Base-by-base conservation (phyloP, 1,140 invertebrate genomes). In the Sarcophaga bullata region DNA sequence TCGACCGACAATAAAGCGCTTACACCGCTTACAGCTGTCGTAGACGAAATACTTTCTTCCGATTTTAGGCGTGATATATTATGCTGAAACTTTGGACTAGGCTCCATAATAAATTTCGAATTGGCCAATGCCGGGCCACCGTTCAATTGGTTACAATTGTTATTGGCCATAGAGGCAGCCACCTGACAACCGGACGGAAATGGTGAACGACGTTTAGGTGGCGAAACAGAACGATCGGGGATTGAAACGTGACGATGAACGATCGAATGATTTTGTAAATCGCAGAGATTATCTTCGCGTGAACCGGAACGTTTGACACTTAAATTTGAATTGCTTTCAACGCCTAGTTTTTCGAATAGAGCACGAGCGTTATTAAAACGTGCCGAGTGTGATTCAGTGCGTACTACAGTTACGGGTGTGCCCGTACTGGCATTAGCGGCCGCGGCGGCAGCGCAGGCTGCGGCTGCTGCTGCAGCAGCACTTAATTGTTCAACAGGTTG, bases 311-410 rank as follows among this genome's bases (percentile, higher is more conserved):
- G 84, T 11, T 89, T 86, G 0, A 86, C 83, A 73, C 86, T 89
- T 4, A 90, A 85, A 85, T 90, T 93, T 46, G 92, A 90, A 86
- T 94, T 94, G 50, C 85, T 89, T 37, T 88, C 89, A 85, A 95
- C 94, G 37, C 96, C 96, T 82, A 98, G 92, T 87, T 97, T 97
- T 90, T 98, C 97, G 91, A 98, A 98, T 37, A 98, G 92, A 46
- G 97, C 97, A 50, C 96, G 92, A 0, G 97, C 97, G 90, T 95
- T 97, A 88, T 98, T 98, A 90, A 98, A 98, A 76, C 97, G 91
- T 17, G 96, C 94, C 84, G 97, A 93, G 88, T 97, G 96, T 84
- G 96, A 97, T 91, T 97, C 96, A 5, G 95, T 96, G 80, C 96
- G 92, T 68, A 95, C 95, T n/a, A 96, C 94, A 5, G 94, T 95